Conservation (phyloP, 2,888 invertebrate species). For the Hypomecis punctinalis region DNA sequence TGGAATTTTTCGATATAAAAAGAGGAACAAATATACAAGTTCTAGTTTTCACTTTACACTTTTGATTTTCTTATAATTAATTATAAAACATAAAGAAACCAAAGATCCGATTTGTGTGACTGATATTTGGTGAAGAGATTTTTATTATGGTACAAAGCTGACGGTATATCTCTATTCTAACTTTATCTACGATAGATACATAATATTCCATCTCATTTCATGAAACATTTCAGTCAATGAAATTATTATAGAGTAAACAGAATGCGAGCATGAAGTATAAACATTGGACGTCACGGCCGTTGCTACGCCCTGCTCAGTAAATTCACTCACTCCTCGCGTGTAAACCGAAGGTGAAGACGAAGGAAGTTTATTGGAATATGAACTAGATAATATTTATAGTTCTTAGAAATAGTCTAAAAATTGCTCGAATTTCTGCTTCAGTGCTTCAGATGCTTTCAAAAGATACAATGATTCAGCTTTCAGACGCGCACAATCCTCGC, state of each 20-base stretch:
- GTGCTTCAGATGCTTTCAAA: constrained; percentile 47
- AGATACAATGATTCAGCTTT: constrained; percentile 42
- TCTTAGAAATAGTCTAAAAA: constrained; percentile 73
- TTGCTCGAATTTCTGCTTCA: constrained; percentile 64
- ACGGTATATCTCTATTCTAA: too few species aligned
- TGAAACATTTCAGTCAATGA: constrained; percentile 76
- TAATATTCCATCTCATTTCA: constrained; percentile 42
- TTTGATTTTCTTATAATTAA: too few species aligned
- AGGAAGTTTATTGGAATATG: constrained; percentile 77
- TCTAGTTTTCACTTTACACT: too few species aligned
- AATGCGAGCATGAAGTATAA: constrained; percentile 70
- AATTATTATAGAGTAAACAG: constrained; percentile 78
- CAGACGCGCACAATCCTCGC: constrained; percentile 42
- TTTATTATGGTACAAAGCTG: too few species aligned
- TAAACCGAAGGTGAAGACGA: constrained; percentile 71
- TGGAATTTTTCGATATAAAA: too few species aligned
- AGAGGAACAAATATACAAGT: too few species aligned
- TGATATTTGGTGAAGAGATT: too few species aligned
- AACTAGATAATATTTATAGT: constrained; percentile 78
- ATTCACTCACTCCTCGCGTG: constrained; percentile 68
- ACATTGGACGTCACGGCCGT: constrained; percentile 72
- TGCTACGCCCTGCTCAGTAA: constrained; percentile 68
- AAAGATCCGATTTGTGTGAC: too few species aligned
- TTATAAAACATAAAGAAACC: too few species aligned
- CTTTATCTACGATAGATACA: constrained; percentile 10